Evolutionary conservation across 1,140 invertebrate genomes (phyloP).

Genomic region (Rhopalosiphum maidis): DNA sequence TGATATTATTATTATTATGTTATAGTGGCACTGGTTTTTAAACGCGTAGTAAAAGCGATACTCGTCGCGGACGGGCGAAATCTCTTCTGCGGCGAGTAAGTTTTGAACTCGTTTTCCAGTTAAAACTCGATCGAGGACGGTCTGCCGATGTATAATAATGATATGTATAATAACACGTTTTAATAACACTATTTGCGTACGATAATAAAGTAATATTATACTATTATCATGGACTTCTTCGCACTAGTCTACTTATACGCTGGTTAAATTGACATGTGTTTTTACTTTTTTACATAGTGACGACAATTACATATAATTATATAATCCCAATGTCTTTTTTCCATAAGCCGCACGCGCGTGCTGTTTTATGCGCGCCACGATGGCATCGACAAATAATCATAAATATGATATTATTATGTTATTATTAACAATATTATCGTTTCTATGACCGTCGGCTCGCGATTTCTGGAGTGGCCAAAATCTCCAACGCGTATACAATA

Average conservation of each 20-base stretch:
- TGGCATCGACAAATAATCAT: neutral
- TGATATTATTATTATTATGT: neutral
- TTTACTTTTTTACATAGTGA: neutral
- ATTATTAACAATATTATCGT: neutral
- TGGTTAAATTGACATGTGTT: neutral
- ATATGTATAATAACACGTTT: neutral
- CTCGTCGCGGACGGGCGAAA: conserved; percentile 6
- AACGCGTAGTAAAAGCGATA: neutral
- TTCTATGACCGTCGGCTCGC: neutral
- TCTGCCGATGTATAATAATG: neutral
- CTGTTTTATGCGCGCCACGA: neutral
- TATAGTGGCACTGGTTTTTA: neutral
- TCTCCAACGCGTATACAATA: neutral
- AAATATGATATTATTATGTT: neutral
- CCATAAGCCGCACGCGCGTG: too few relatives aligned
- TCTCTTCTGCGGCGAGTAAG: neutral
- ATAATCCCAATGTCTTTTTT: neutral
- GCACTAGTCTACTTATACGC: neutral
- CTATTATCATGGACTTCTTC: neutral
- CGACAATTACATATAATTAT: too few relatives aligned
- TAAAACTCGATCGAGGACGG: conserved; percentile 21
- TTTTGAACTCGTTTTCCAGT: conserved; percentile 41
- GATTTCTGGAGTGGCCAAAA: neutral
- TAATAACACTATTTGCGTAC: neutral
- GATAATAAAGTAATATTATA: neutral